Evolutionary conservation across 2,113 vertebrate species (phyloP).

Genomic region (Rallus limicola): DNA sequence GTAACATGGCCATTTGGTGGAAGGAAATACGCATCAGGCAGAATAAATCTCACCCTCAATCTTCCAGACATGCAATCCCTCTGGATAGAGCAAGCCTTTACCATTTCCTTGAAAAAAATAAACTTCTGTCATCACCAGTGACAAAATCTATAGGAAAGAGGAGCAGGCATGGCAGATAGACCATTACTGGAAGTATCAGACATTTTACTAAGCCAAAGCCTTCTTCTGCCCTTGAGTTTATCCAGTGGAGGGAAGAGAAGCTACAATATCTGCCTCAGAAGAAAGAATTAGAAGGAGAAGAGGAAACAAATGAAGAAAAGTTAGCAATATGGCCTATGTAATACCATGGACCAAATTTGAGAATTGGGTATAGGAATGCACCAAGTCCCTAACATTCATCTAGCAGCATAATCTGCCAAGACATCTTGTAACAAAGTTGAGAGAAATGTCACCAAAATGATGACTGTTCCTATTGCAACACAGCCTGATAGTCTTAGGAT

Average conservation of each 20-base stretch:
- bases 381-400: not conserved
- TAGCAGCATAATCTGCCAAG: not conserved
- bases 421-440: not conserved
- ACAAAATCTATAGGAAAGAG: not conserved
- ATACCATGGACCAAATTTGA: not conserved
- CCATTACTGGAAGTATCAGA: not conserved
- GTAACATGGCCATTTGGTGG: fast-evolving
- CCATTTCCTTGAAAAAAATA: not conserved
- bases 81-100: not conserved
- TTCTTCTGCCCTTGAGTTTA: not conserved
- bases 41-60: not conserved
- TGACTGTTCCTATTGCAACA: not conserved
- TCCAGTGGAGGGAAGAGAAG: not conserved
- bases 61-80: not conserved
- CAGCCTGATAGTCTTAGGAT: not conserved
- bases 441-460: not conserved
- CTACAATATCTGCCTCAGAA: not conserved
- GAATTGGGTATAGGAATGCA: not conserved
- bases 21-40: not conserved
- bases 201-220: not conserved
- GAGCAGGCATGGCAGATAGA: not conserved
- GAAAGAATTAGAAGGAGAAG: not conserved
- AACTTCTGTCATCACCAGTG: not conserved
- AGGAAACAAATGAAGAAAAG: not conserved
- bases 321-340: not conserved